Conservation (phyloP, 2,797 vertebrate species). For the Benthosema pterotum region DNA sequence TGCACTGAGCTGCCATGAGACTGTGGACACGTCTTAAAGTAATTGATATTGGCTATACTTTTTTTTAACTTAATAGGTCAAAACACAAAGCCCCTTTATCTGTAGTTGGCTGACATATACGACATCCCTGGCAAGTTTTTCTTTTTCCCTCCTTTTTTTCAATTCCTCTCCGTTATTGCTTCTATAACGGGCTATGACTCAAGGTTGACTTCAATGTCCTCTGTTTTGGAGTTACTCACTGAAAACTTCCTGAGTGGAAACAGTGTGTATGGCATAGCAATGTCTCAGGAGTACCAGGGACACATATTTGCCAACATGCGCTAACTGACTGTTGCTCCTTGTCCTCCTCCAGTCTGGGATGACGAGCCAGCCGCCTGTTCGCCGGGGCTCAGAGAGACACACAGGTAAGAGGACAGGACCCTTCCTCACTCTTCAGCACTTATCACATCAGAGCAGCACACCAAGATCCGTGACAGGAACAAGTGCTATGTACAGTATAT, state of each 20-base stretch:
- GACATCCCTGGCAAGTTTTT: conserved; percentile 1
- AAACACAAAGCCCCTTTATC: conserved; percentile 5
- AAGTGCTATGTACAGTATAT: conserved; percentile 6
- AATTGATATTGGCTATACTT: conserved; percentile 10
- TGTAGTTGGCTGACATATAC: conserved; percentile 10
- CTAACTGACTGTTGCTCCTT: conserved; percentile 44
- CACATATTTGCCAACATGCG: conserved; percentile 22
- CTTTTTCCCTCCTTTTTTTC: too few relatives aligned
- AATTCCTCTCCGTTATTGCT: background rate
- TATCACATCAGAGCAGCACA: conserved; percentile 1
- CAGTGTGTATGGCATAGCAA: conserved; percentile 23
- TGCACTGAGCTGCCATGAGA: conserved; percentile 25
- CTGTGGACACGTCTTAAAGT: conserved; percentile 26
- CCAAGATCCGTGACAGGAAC: conserved; percentile 3
- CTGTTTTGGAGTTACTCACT: conserved; percentile 61
- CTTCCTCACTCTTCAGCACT: background rate
- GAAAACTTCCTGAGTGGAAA: conserved; percentile 64
- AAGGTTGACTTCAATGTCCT: conserved; percentile 41
- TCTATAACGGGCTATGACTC: conserved; percentile 57
- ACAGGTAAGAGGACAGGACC: conserved; percentile 67
- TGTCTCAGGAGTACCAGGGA: conserved; percentile 25
- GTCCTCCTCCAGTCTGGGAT: conserved; percentile 55
- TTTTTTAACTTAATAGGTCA: conserved; percentile 16
- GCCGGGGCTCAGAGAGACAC: conserved; percentile 41
- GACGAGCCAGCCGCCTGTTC: conserved; percentile 61